A percentile compares a stretch with the other conserved stretches of the same genome.
Evolutionary conservation across 2,113 vertebrate genomes (phyloP).

Genomic region (Epinephelus lanceolatus): DNA sequence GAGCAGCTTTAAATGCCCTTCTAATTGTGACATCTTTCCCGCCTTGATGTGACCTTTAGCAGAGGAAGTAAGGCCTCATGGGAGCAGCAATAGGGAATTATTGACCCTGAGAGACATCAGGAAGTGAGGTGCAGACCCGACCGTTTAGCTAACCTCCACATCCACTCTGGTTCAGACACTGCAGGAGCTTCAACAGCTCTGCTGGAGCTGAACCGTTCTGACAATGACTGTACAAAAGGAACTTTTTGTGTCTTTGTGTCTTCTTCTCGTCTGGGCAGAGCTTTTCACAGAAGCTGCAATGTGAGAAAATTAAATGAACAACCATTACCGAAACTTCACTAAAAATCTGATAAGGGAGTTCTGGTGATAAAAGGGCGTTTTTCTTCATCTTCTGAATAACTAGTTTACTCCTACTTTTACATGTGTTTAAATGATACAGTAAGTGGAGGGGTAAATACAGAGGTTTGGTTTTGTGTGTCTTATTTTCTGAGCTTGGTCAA

Average conservation of each 20-base stretch:
- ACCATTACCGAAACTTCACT: constrained; percentile 16
- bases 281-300: constrained; percentile 28
- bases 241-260: constrained; percentile 1
- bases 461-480: constrained; percentile 19
- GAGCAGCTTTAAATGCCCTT: constrained; percentile 83
- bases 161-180: constrained; percentile 42
- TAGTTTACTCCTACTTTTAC: constrained; percentile 1
- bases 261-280: neutral
- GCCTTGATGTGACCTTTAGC: constrained; percentile 82
- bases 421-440: constrained; percentile 10
- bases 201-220: constrained; percentile 20
- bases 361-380: constrained; percentile 12
- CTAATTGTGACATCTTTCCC: constrained; percentile 85
- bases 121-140: constrained; percentile 65
- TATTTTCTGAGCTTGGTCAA: constrained; percentile 53
- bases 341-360: constrained; percentile 32
- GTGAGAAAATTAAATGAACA: constrained; percentile 17
- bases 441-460: neutral
- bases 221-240: constrained; percentile 44
- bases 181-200: constrained; percentile 27
- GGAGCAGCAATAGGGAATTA: constrained; percentile 76
- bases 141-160: constrained; percentile 55
- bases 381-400: constrained; percentile 12
- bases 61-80: constrained; percentile 73
- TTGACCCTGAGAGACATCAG: constrained; percentile 77